Conservation (phyloP, 2,113 vertebrate species). For the Oostethus manadensis region DNA sequence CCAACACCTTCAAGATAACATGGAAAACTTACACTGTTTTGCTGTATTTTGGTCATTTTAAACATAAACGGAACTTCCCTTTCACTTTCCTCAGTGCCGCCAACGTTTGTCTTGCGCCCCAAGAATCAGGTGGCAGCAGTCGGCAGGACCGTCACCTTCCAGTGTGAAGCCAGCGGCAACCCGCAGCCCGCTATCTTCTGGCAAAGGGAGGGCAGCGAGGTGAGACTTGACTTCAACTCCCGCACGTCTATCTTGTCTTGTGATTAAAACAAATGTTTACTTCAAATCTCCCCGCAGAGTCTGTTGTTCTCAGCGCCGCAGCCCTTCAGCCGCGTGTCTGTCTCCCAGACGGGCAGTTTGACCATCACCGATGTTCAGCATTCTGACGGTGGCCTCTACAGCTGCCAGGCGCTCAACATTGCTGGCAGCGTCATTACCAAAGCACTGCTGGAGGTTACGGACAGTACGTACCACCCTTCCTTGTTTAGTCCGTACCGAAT, state of each 20-base stretch:
- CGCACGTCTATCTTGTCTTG: slow-evolving; percentile 8
- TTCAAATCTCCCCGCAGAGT: slow-evolving; percentile 71
- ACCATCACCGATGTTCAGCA: slow-evolving; percentile 89
- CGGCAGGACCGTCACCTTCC: slow-evolving; percentile 88
- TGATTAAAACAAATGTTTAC: slow-evolving; percentile 20
- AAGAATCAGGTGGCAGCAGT: slow-evolving; percentile 86
- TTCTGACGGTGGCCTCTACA: slow-evolving; percentile 90
- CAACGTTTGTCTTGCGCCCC: slow-evolving; percentile 86
- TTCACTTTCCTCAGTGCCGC: slow-evolving; percentile 78
- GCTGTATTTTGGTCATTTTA: too few relatives aligned
- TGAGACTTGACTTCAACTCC: slow-evolving; percentile 56
- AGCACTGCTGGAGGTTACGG: slow-evolving; percentile 84
- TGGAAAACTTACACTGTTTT: too few relatives aligned
- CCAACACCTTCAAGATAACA: too few relatives aligned
- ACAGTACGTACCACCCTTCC: slow-evolving; percentile 40
- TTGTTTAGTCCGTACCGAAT: slow-evolving; percentile 24
- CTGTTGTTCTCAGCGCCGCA: slow-evolving; percentile 94
- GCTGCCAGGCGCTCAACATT: slow-evolving; percentile 98
- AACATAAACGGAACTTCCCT: too few relatives aligned
- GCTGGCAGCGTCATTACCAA: slow-evolving; percentile 98
- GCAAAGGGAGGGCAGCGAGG: slow-evolving; percentile 92
- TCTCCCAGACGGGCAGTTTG: slow-evolving; percentile 94
- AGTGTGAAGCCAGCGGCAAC: slow-evolving; percentile 89
- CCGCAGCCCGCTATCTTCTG: slow-evolving; percentile 96
- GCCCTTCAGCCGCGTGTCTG: slow-evolving; percentile 89